Evolutionary conservation across 2,888 invertebrate genomes (phyloP).

Genomic region (Athalia cordata): DNA sequence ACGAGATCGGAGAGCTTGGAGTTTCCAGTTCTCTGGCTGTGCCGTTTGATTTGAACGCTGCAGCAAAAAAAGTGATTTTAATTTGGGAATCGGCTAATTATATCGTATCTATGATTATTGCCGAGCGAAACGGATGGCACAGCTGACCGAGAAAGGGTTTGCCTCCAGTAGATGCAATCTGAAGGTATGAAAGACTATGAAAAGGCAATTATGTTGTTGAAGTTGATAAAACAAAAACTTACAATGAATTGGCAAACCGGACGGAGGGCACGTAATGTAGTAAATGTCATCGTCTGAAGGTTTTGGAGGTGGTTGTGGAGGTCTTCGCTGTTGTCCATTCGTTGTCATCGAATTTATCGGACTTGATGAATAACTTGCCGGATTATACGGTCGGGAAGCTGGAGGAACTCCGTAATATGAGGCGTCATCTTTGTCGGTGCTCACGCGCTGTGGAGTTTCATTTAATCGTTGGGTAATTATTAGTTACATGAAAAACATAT

Average conservation of each 20-base stretch:
- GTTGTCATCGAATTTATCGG: conserved; percentile 57
- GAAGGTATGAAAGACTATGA: too few relatives aligned
- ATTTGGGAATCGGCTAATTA: neutral
- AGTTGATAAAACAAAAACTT: conserved; percentile 52
- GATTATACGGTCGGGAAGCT: conserved; percentile 75
- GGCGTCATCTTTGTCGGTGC: conserved; percentile 65
- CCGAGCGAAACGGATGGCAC: too few relatives aligned
- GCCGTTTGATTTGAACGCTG: conserved; percentile 65
- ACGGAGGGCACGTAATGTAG: conserved; percentile 76
- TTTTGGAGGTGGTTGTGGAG: conserved; percentile 65
- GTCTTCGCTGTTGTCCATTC: conserved; percentile 57
- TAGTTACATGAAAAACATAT: neutral
- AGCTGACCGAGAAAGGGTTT: too few relatives aligned
- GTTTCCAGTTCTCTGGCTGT: conserved; percentile 62
- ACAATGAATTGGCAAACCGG: conserved; percentile 75
- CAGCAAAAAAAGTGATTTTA: neutral
- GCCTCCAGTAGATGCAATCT: too few relatives aligned
- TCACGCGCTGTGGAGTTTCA: conserved; percentile 3
- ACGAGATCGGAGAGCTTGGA: conserved; percentile 63
- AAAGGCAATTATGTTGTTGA: neutral
- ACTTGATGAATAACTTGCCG: conserved; percentile 63
- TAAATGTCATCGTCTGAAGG: conserved; percentile 70
- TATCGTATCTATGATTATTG: too few relatives aligned
- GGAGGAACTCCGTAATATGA: conserved; percentile 75
- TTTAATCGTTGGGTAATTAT: neutral